Conservation (phyloP, 2,113 vertebrate species). For the Poeciliopsis occidentalis region DNA sequence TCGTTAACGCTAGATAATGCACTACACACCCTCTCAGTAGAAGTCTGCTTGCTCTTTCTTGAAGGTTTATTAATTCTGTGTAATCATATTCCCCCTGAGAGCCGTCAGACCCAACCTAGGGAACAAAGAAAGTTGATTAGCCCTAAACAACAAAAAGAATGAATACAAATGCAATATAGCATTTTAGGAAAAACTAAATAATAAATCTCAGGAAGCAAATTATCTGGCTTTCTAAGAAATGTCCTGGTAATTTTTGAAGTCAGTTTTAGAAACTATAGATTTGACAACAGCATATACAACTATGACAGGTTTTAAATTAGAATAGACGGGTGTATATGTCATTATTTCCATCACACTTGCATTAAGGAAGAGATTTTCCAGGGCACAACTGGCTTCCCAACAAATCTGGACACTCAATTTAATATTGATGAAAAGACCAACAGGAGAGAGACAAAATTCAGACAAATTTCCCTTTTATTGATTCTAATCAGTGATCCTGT, state of each 20-base stretch:
- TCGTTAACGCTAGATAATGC: neutral
- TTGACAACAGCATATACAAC: neutral
- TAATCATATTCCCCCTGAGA: conserved; percentile 75
- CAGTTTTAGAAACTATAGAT: neutral
- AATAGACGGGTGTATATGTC: neutral
- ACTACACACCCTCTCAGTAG: conserved; percentile 80
- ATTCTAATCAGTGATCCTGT: neutral
- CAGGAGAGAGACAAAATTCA: neutral
- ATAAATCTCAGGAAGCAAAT: neutral
- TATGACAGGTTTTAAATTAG: neutral
- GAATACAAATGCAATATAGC: neutral
- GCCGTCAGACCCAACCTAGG: conserved; percentile 71
- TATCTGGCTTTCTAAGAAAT: neutral
- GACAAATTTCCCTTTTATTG: neutral
- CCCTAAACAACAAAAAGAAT: neutral
- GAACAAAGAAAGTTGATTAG: neutral
- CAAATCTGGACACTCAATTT: too few species aligned
- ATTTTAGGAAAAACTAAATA: neutral
- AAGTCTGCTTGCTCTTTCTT: conserved; percentile 81
- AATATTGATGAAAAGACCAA: too few species aligned
- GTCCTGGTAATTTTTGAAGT: neutral
- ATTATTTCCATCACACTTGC: too few species aligned
- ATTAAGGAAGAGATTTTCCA: too few species aligned
- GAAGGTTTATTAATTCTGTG: conserved; percentile 80
- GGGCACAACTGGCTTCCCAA: too few species aligned